Conservation (phyloP, 2,888 invertebrate species). For the Ametastegia equiseti region DNA sequence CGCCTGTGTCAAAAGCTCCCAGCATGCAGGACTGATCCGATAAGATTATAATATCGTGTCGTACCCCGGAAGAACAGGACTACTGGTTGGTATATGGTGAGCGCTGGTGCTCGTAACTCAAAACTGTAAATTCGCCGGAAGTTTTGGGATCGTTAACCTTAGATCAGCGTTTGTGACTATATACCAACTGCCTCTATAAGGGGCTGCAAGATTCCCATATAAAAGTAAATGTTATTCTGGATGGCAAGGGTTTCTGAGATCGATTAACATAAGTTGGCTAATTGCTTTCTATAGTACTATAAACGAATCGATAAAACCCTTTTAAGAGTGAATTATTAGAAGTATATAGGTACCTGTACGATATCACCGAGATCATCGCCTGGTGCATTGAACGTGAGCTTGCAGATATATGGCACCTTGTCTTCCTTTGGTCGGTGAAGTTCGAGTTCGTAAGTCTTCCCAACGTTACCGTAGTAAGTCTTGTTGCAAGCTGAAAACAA, state of each 20-base stretch:
- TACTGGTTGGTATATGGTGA: no score
- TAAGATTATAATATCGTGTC: neutral
- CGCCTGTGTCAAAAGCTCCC: neutral
- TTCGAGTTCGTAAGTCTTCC: constrained; percentile 91
- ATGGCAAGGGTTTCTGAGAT: neutral
- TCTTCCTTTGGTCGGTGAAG: constrained; percentile 91
- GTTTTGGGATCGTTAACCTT: constrained; percentile 11
- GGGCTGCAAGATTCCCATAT: neutral
- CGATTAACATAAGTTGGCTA: neutral
- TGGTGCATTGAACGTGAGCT: constrained; percentile 90
- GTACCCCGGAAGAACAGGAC: no score
- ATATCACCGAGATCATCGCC: constrained; percentile 91
- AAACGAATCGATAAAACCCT: no score
- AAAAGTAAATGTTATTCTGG: neutral
- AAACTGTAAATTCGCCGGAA: neutral
- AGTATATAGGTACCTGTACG: constrained; percentile 83
- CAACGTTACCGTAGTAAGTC: constrained; percentile 93
- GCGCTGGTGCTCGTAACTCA: neutral
- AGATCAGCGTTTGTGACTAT: neutral
- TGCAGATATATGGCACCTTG: constrained; percentile 91
- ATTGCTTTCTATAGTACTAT: neutral
- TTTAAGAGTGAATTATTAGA: neutral
- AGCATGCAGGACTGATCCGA: neutral
- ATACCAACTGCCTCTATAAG: neutral
- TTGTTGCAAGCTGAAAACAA: constrained; percentile 88